Conservation (phyloP, 2,888 invertebrate species). For the Ecdyonurus torrentis region DNA sequence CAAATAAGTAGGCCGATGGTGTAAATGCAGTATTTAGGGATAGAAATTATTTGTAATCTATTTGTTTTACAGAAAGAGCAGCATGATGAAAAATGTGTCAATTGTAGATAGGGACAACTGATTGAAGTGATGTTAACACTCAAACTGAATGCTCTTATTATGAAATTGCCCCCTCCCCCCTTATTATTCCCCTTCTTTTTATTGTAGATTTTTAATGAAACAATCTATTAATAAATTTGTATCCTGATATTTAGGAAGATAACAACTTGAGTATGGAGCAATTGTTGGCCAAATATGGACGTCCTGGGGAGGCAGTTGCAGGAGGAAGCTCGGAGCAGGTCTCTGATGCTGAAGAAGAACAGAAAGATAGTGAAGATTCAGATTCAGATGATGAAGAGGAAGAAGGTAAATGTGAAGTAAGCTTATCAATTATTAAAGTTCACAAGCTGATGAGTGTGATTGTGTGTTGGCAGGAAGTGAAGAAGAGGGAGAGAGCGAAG, state of each 20-base stretch:
- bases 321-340: conserved; percentile 14
- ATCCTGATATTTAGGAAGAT: conserved; percentile 43
- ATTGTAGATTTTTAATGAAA: too few relatives aligned
- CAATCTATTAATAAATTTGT: neutral
- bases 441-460: too few relatives aligned
- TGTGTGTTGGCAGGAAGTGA: conserved; percentile 21
- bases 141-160: neutral
- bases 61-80: neutral
- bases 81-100: neutral
- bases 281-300: conserved; percentile 53
- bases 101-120: neutral
- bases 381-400: conserved; percentile 17
- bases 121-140: neutral
- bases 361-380: conserved; percentile 13
- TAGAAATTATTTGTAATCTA: too few relatives aligned
- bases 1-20: too few relatives aligned
- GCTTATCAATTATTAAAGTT: neutral
- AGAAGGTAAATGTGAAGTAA: conserved; percentile 12
- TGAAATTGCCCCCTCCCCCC: neutral
- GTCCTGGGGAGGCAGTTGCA: conserved; percentile 21
- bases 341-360: conserved; percentile 17
- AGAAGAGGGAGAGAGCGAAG: conserved; percentile 24
- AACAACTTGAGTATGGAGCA: conserved; percentile 70
- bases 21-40: too few relatives aligned
- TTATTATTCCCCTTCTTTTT: too few relatives aligned